A percentile compares a stretch with the other conserved stretches of the same genome.
phyloP scores from a whole-genome alignment of 2,888 invertebrate species.

The Salticus scenicus region DNA sequence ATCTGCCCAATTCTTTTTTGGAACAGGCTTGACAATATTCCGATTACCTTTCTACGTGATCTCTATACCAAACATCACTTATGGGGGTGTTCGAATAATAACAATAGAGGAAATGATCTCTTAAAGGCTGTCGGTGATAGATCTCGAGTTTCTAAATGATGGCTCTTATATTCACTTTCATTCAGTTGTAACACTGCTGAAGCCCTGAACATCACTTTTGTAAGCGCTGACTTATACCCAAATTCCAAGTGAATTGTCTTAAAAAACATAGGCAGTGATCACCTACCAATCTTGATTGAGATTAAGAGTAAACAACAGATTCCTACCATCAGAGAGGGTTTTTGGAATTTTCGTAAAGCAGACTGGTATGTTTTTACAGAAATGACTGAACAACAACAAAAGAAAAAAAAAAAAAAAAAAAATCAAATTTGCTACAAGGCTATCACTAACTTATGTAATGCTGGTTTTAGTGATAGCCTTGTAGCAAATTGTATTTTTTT shows the following conservation, averaged over 20 bases:
- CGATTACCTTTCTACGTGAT: background rate
- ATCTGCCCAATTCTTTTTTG: too few species aligned
- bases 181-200: constrained; percentile 19
- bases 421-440: too few species aligned
- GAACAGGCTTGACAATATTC: background rate
- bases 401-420: too few species aligned
- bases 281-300: constrained; percentile 24
- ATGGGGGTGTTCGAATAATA: background rate
- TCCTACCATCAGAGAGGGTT: background rate
- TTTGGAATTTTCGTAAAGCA: constrained; percentile 28
- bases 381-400: too few species aligned
- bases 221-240: background rate
- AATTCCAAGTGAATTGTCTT: constrained; percentile 4
- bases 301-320: background rate
- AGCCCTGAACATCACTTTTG: constrained; percentile 3
- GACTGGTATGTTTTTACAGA: constrained; percentile 24
- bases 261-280: constrained; percentile 27
- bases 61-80: background rate
- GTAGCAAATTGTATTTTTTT: too few species aligned
- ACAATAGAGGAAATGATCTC: background rate
- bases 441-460: too few species aligned
- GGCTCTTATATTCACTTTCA: constrained; percentile 10
- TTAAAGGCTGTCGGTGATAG: background rate
- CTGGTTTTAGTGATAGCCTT: too few species aligned
- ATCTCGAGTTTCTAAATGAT: constrained; percentile 22